Evolutionary conservation across 2,888 invertebrate genomes (phyloP), one percentile per base, ranked within the genome.

Genomic region (Metalampra italica): DNA sequence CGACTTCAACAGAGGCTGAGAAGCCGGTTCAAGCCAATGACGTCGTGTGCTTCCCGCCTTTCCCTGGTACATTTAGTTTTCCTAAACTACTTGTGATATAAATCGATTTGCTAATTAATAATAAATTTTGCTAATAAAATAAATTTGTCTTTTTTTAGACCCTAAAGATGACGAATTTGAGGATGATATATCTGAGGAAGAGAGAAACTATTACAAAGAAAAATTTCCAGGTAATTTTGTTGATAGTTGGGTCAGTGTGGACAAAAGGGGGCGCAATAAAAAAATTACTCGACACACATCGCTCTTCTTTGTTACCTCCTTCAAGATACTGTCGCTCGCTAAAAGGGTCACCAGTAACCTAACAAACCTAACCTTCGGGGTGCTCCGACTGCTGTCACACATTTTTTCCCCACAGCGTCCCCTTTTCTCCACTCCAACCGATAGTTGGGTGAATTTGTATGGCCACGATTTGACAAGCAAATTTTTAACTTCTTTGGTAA

Each of bases 111-210:
- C n/a, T 37, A 7, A 9, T 3, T 3, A 7, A 38, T 38, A 13
- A 38, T n/a, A 36, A 36, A n/a, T 36, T n/a, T n/a, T n/a, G n/a
- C n/a, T n/a, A n/a, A n/a, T n/a, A n/a, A n/a, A n/a, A n/a, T 22
- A 34, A 34, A 37, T 37, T 37, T n/a, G 37, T 15, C 1, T 15
- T 15, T 38, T 79, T 78, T 52, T 75, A 89, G 90, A 81, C 45
- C 85, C 89, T 37, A 73, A 63, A 32, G 83, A 84, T 61, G 62
- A 66, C 36, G 90, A 91, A 60, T 92, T 92, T 61, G 91, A 92
- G 54, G 86, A 90, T 12, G 87, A 89, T 62, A 78, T 92, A 54
- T 56, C 79, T 4, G 85, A 90, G 54, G 91, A 90, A 51, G 92
- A 92, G 62, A 85, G 82, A 40, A 72, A 71, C 30, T 89, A 83